These are phyloP conservation scores for Habropoda laboriosa DNA, from an alignment of 1,140 invertebrate species.

Conservation along the genomic window DNA sequence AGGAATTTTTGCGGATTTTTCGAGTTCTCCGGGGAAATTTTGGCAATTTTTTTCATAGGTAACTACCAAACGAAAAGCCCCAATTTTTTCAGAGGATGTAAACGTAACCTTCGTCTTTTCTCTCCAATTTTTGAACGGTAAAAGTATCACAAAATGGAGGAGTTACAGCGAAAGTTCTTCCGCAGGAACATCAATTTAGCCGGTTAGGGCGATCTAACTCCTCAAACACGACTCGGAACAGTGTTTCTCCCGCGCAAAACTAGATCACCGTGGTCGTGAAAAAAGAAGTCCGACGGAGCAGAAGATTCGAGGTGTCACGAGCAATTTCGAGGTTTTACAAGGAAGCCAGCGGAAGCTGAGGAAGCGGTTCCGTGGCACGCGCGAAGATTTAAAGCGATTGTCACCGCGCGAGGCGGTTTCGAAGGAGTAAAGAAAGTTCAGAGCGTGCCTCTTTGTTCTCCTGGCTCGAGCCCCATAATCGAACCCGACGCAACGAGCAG, in stretches of 20 bases:
- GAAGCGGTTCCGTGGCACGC: constrained; percentile 56
- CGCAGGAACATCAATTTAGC: too few relatives aligned
- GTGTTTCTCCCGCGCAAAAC: not conserved
- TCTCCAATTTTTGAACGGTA: too few relatives aligned
- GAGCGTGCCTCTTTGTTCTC: constrained; percentile 14
- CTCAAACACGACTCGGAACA: too few relatives aligned
- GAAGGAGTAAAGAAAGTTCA: not conserved
- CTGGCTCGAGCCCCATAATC: constrained; percentile 20
- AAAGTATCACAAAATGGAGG: too few relatives aligned
- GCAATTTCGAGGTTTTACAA: constrained; percentile 67
- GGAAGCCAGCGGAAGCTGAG: constrained; percentile 59
- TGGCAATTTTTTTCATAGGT: too few relatives aligned
- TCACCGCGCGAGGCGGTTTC: constrained; percentile 57
- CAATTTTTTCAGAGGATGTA: too few relatives aligned
- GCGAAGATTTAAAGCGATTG: constrained; percentile 75
- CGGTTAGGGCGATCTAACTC: too few relatives aligned
- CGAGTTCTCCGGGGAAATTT: too few relatives aligned
- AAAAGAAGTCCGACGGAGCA: not conserved
- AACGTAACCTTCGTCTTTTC: too few relatives aligned
- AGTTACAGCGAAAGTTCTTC: too few relatives aligned
- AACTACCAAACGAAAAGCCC: too few relatives aligned
- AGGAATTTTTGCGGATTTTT: too few relatives aligned
- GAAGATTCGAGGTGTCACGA: constrained; percentile 8
- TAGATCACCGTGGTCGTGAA: not conserved
- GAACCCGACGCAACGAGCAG: constrained; percentile 40